phyloP scores from a whole-genome alignment of 64 coral and sea anemone species.

The Trachythela sp. region DNA sequence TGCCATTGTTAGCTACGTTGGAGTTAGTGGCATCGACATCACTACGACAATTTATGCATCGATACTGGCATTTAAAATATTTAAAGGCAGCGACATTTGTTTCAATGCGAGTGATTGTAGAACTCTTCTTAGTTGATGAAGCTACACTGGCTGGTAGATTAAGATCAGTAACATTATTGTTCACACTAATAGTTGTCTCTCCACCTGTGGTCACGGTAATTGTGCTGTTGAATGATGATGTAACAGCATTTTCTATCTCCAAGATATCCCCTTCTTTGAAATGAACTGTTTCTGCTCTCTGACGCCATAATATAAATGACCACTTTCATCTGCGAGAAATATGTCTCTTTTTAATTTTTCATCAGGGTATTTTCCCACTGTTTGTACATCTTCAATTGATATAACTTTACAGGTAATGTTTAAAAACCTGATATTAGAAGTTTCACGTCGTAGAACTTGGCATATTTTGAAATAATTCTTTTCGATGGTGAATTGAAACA shows the following conservation, averaged over 20 bases:
- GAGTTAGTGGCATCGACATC: not conserved
- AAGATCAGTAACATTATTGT: no score
- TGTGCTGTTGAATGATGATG: not conserved
- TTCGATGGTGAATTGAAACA: not conserved
- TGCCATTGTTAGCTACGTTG: not conserved
- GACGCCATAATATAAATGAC: not conserved
- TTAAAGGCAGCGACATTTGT: not conserved
- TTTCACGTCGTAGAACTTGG: not conserved
- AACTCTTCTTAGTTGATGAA: no score
- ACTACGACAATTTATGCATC: not conserved
- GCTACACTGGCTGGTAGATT: no score
- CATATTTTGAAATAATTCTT: not conserved
- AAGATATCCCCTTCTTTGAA: not conserved
- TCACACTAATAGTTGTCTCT: not conserved
- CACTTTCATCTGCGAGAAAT: not conserved
- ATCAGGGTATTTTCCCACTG: not conserved
- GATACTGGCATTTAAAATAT: conserved; percentile 1
- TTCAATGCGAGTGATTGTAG: no score
- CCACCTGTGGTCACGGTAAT: not conserved
- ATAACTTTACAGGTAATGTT: not conserved
- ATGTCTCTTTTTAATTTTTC: not conserved
- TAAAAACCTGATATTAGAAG: not conserved
- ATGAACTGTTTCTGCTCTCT: not conserved
- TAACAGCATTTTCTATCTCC: not conserved
- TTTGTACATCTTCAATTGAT: not conserved